A percentile compares a stretch with the other conserved stretches of the same genome.
Evolutionary conservation across 2,113 vertebrate genomes (phyloP).

Genomic region (Danionella cerebrum): DNA sequence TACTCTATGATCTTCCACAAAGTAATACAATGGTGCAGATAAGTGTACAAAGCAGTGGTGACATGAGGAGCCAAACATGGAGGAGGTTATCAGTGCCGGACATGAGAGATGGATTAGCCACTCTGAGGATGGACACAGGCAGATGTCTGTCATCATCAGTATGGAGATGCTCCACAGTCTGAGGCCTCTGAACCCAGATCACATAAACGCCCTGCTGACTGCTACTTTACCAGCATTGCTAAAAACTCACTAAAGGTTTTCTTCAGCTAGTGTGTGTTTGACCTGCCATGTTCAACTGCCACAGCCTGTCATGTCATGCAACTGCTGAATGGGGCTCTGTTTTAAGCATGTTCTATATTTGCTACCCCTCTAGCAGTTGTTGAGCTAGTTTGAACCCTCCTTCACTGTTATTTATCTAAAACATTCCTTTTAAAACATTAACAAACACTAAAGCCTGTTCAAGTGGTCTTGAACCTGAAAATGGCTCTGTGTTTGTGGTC

Average conservation of each 20-base stretch:
- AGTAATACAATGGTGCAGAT: constrained; percentile 4
- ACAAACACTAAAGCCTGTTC: neutral
- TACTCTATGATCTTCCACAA: constrained; percentile 9
- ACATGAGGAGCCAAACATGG: constrained; percentile 24
- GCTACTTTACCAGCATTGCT: constrained; percentile 18
- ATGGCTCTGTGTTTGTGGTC: too few species aligned
- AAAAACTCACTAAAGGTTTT: constrained; percentile 14
- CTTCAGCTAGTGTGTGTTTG: constrained; percentile 12
- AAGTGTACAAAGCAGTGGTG: constrained; percentile 30
- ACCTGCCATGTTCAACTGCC: constrained; percentile 4
- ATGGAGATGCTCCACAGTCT: constrained; percentile 37
- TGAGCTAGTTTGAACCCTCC: neutral
- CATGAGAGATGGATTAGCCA: constrained; percentile 42
- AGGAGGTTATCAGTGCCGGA: constrained; percentile 34
- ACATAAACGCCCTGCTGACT: constrained; percentile 27
- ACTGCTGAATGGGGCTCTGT: constrained; percentile 30
- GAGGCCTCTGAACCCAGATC: constrained; percentile 21
- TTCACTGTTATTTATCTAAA: constrained; percentile 9
- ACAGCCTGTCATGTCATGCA: constrained; percentile 23
- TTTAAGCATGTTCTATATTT: constrained; percentile 4
- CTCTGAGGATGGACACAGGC: constrained; percentile 41
- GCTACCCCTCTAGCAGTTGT: neutral
- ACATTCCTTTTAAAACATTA: constrained; percentile 12
- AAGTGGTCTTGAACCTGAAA: neutral
- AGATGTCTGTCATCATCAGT: constrained; percentile 42